Evolutionary conservation across 1,140 invertebrate species (phyloP).

Genomic region (Stenopsyche tienmushanensis): DNA sequence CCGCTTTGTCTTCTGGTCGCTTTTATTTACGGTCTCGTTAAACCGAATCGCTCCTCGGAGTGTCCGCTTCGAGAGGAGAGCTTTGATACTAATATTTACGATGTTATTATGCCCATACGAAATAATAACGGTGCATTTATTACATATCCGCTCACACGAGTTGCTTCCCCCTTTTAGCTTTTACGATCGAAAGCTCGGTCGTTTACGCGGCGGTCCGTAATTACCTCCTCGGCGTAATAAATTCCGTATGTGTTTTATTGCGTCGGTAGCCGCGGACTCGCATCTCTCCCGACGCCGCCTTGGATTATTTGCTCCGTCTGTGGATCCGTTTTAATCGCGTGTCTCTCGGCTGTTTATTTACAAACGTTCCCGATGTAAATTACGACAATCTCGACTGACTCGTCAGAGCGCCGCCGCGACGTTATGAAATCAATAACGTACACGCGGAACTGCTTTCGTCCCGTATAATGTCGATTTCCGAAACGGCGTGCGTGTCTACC

Average conservation of each 20-base stretch:
- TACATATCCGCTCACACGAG: too few species aligned
- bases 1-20: too few species aligned
- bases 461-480: neutral
- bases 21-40: too few species aligned
- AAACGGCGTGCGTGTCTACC: neutral
- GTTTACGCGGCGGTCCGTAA: slow-evolving; percentile 16
- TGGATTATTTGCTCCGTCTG: slow-evolving; percentile 41
- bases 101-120: too few species aligned
- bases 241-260: neutral
- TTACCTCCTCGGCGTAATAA: slow-evolving; percentile 1
- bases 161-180: too few species aligned
- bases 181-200: slow-evolving; percentile 19
- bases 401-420: slow-evolving; percentile 1
- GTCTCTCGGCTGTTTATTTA: slow-evolving; percentile 36
- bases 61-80: too few species aligned
- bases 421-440: slow-evolving; percentile 35
- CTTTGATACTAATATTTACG: too few species aligned
- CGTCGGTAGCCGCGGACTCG: neutral
- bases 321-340: slow-evolving; percentile 34
- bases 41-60: too few species aligned
- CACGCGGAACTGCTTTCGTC: neutral
- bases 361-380: slow-evolving; percentile 33
- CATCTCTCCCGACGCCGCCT: slow-evolving; percentile 8
- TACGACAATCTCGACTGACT: slow-evolving; percentile 37
- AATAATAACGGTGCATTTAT: too few species aligned